A percentile compares a stretch with the other conserved stretches of the same genome.
phyloP scores from a whole-genome alignment of 2,888 invertebrate species.

The Holacanthella duospinosa region DNA sequence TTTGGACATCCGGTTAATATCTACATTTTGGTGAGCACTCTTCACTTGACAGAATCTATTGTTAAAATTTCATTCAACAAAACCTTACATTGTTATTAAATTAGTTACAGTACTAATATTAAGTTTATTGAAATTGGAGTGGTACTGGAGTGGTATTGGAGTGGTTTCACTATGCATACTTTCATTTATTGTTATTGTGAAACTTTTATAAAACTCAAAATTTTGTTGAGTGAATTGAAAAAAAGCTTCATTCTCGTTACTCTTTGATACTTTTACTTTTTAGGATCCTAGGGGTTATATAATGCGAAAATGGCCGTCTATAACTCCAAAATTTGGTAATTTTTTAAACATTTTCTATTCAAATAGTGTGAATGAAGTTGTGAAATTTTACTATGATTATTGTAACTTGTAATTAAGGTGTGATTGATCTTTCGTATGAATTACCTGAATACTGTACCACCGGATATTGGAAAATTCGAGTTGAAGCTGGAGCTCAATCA shows the following conservation, averaged over 20 bases:
- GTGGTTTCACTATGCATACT: too few relatives aligned
- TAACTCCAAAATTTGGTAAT: constrained; percentile 41
- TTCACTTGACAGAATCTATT: background rate
- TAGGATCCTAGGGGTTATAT: constrained; percentile 42
- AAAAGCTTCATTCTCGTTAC: background rate
- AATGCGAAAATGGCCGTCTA: constrained; percentile 43
- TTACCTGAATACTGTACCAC: constrained; percentile 41
- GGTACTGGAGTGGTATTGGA: too few relatives aligned
- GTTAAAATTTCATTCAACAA: too few relatives aligned
- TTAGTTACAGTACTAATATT: too few relatives aligned
- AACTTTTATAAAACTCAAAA: too few relatives aligned
- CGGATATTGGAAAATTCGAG: constrained; percentile 42
- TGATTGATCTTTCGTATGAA: constrained; percentile 40
- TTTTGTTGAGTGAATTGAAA: background rate
- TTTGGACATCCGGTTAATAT: constrained; percentile 43
- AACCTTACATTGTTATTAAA: too few relatives aligned
- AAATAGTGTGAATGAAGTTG: too few relatives aligned
- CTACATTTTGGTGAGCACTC: constrained; percentile 41
- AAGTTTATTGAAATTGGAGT: background rate
- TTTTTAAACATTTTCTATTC: too few relatives aligned
- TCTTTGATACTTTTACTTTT: constrained; percentile 1
- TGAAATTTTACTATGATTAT: background rate
- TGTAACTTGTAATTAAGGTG: constrained; percentile 38
- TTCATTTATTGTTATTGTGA: too few relatives aligned
- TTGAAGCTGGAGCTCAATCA: constrained; percentile 40